Evolutionary conservation across 1,140 invertebrate genomes (phyloP), one percentile per base, ranked within the genome.

Genomic region (Drosophila oshimai): DNA sequence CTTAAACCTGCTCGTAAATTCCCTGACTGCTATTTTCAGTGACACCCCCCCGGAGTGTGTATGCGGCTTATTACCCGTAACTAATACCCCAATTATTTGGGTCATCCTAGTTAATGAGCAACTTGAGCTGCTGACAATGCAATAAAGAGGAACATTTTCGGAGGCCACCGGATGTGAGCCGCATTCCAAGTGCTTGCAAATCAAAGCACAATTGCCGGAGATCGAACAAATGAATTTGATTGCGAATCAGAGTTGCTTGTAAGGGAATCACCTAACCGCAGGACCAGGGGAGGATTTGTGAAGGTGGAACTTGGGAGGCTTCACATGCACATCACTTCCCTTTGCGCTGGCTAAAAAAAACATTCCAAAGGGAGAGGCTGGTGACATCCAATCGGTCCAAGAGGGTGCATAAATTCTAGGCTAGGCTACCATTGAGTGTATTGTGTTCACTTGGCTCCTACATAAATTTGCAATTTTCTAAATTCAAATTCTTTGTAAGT

Each of bases 401-500:
- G 36, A 46, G 61, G 41, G 50, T 55, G 54, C 74, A 78, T 45
- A 49, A 36, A 61, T 84, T 74, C 76, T 75, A 37, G 76, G 67
- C 53, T 47, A 31, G 18, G 26, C 20, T 33, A 31, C 42, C 17
- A 28, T 24, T 51, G 33, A 13, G 34, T 71, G 42, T 29, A 42
- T 57, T 68, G 34, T 72, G 71, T 50, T 39, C 61, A 49, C 37
- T 50, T 79, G 55, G 79, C 55, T 78, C 75, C 81, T 80, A 86
- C 81, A 86, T 80, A 86, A 86, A 86, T 86, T 86, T 86, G 81
- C 76, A 86, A 86, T 87, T 86, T 86, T 80, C 81, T 77, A 86
- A 86, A 86, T 86, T 86, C 81, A 87, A 86, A 86, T 86, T 86
- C 81, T 86, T 86, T 86, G 81, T 86, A 76, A 87, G 81, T 86